Conservation (phyloP, 2,888 invertebrate species). For the Pteria penguin region DNA sequence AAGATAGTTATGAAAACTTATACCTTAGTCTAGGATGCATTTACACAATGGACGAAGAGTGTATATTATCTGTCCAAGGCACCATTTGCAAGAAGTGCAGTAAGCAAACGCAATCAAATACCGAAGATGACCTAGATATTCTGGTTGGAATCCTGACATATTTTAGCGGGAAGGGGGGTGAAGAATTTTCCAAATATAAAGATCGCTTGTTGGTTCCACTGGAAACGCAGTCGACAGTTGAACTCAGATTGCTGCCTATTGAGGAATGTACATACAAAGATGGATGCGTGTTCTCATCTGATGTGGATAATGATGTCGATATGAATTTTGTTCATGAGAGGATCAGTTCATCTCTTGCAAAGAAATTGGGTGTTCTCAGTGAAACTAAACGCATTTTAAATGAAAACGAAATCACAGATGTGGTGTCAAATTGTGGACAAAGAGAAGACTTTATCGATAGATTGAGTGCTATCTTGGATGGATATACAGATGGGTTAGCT, state of each 20-base stretch:
- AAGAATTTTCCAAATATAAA: neutral
- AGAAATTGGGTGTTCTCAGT: constrained; percentile 57
- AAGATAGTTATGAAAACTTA: neutral
- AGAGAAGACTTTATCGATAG: constrained; percentile 66
- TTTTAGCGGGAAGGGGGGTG: constrained; percentile 3
- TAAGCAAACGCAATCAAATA: neutral
- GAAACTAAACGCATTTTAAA: constrained; percentile 48
- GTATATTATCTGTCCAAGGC: neutral
- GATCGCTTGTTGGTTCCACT: constrained; percentile 21
- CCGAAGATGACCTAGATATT: constrained; percentile 18
- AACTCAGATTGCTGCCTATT: constrained; percentile 9
- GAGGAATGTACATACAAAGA: constrained; percentile 26
- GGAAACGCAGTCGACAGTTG: neutral
- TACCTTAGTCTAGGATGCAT: constrained; percentile 11
- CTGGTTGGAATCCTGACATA: constrained; percentile 17
- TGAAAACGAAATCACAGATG: constrained; percentile 45
- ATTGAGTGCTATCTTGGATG: constrained; percentile 63
- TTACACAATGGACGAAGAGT: neutral
- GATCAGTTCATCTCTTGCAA: constrained; percentile 53
- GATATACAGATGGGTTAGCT: constrained; percentile 72
- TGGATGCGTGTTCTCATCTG: neutral
- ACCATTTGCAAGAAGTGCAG: constrained; percentile 3
- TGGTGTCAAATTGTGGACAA: constrained; percentile 71
- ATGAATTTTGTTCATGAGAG: constrained; percentile 55
- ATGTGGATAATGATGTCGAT: constrained; percentile 33